Conservation (phyloP, 2,888 invertebrate species). For the Cepaea hortensis region DNA sequence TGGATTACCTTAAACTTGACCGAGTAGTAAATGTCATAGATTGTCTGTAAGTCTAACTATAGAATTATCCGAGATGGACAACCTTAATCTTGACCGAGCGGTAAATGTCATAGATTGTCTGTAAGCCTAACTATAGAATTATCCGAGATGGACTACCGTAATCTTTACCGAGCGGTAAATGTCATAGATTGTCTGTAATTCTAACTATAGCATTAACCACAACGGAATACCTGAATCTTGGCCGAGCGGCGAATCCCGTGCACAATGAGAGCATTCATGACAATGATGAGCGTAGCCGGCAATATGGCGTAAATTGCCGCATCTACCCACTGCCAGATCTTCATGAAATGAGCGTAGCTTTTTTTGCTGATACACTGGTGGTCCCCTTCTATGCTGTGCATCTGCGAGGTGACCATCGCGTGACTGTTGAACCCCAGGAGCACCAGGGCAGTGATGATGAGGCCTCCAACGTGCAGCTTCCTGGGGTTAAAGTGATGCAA, state of each 20-base stretch:
- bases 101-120: too few species aligned
- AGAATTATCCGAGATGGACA: too few species aligned
- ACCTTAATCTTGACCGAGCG: too few species aligned
- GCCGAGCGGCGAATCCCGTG: constrained; percentile 55
- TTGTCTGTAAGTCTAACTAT: too few species aligned
- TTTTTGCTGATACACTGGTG: constrained; percentile 15
- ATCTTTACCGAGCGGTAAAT: too few species aligned
- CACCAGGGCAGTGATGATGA: neutral
- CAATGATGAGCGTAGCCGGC: constrained; percentile 59
- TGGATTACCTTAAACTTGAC: too few species aligned
- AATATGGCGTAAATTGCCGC: constrained; percentile 61
- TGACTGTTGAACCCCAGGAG: constrained; percentile 59
- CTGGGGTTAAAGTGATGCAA: neutral
- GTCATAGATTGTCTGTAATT: too few species aligned
- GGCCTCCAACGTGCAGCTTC: constrained; percentile 40
- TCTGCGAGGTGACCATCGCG: constrained; percentile 56
- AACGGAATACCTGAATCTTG: constrained; percentile 33
- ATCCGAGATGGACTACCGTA: too few species aligned
- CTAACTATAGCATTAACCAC: too few species aligned
- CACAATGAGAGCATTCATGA: constrained; percentile 65
- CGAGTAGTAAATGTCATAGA: too few species aligned
- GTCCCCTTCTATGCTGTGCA: constrained; percentile 30
- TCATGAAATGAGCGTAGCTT: neutral
- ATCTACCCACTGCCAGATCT: constrained; percentile 62
- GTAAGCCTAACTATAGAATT: too few species aligned